Evolutionary conservation across 2,797 vertebrate genomes (phyloP), one percentile per base, ranked within the genome.

Genomic region (Alectoris magna): DNA sequence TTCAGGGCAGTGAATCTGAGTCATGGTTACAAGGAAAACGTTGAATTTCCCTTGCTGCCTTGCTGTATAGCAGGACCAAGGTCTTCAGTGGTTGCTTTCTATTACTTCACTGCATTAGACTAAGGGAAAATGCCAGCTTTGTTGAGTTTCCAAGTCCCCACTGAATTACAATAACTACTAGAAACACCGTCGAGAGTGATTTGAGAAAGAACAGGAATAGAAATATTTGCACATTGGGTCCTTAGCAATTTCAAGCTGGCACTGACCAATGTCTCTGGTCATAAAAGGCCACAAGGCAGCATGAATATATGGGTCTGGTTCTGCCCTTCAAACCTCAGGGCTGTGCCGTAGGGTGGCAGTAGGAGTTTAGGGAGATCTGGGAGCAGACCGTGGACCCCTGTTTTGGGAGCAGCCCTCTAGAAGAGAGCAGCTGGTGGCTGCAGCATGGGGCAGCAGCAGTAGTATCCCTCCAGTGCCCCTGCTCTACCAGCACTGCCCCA

Each of bases 161-260:
- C 36, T 89, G 88, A 78, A 89, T 84, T 93, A 75, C 86, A 90
- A n/a, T 70, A 87, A 81, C 85, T 90, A 88, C 56, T 86, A 86
- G 80, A 91, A 95, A 80, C 71, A 88, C 26, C 38, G 91, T 29
- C 36, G 81, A 79, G 67, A 86, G 36, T 51, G 53, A 92, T 91
- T 87, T 77, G 84, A 79, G 89, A 84, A 86, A 76, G 53, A 71
- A 60, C 49, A 64, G 76, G 44, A 90, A n/a, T 11, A 70, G 51
- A 70, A 78, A 82, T 84, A 63, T 70, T 86, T 88, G 34, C 0
- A 0, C 49, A 76, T 84, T 56, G 22, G 12, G 29, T 90, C 60
- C 80, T 80, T 55, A 71, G 56, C 72, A 87, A 91, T 91, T 94
- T 91, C 72, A 91, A 29, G 56, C 60, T 82, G 80, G 62, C 41